These are phyloP conservation scores for Augochlora pura DNA, from an alignment of 1,140 invertebrate genomes.

Conservation along the genomic window DNA sequence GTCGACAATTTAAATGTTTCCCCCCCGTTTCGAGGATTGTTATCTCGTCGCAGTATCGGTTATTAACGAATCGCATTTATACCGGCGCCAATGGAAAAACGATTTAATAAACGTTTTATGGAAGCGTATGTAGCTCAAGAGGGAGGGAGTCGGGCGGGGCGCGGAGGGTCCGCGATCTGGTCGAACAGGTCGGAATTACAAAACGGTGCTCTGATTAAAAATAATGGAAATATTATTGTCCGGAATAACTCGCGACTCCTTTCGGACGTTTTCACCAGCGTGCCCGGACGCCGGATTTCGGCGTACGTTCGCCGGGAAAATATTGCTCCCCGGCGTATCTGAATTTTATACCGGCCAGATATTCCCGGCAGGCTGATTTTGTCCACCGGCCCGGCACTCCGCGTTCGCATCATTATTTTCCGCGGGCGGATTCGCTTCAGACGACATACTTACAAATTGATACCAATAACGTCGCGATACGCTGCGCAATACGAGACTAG, in stretches of 20 bases:
- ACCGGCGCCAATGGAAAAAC: neutral
- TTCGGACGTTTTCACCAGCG: neutral
- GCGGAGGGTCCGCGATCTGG: neutral
- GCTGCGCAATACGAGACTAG: no score
- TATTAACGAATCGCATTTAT: conserved; percentile 26
- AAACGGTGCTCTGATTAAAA: conserved; percentile 11
- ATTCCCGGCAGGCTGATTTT: neutral
- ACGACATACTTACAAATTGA: no score
- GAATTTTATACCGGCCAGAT: neutral
- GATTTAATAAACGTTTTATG: conserved; percentile 34
- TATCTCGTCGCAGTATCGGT: conserved; percentile 2
- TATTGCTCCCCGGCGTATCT: neutral
- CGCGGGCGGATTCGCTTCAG: no score
- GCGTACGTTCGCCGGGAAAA: neutral
- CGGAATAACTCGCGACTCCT: neutral
- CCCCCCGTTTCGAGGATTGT: neutral
- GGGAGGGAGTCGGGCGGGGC: neutral
- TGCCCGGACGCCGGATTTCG: neutral
- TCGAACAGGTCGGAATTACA: conserved; percentile 5
- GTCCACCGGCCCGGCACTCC: no score
- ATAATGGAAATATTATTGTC: conserved; percentile 31
- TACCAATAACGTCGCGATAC: no score
- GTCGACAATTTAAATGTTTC: conserved; percentile 19
- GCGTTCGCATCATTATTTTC: no score
- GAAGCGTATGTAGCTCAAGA: neutral